Base-by-base conservation (phyloP, 92 coral and sea anemone species). In the Scolanthus callimorphus region DNA sequence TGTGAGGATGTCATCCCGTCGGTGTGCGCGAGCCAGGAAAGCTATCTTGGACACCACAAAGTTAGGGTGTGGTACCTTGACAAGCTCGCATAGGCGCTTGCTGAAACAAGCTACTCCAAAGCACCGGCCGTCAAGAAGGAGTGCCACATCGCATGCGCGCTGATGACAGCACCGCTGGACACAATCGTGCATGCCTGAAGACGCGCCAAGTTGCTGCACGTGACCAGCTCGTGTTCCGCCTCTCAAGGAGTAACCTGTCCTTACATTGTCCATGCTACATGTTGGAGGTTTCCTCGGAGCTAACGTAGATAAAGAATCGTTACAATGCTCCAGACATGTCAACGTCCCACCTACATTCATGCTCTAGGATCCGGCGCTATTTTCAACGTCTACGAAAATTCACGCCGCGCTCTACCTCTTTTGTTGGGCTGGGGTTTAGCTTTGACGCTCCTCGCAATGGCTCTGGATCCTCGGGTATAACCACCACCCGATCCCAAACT, bases 81-180 rank as follows among this genome's bases (percentile, higher is more conserved):
- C 49, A 2, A 86, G 75, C 47, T 82, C 34, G 47, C 96, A 88
- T 25, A 83, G 83, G 27, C 78, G 90, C 38, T 78, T 65, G 46
- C 83, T 78, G 59, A 60, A 88, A 51, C 96, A 88, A 12, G 80
- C 85, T 41, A 88, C 86, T 2, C 96, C 96, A 57, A 70, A 88
- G 59, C 96, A 88, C 37, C 83, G 74, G 46, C 85, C 86, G 52
- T 88, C 96, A 59, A 88, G 58, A 51, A 82, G 59, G 26, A 88
- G 57, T 0, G 90, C 96, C 0, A 83, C 96, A 59, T 88, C 96
- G 50, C 96, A 88, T 12, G 81, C 65, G 20, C 68, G 56, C 31
- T 68, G 53, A 25, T 57, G 53, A 70, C 96, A 88, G 62, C 96
- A 88, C 73, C 90, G 73, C 69, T 67, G 63, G 62, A 88, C 57